Conservation (phyloP, 1,140 invertebrate genomes). For the Eumaeus atala region DNA sequence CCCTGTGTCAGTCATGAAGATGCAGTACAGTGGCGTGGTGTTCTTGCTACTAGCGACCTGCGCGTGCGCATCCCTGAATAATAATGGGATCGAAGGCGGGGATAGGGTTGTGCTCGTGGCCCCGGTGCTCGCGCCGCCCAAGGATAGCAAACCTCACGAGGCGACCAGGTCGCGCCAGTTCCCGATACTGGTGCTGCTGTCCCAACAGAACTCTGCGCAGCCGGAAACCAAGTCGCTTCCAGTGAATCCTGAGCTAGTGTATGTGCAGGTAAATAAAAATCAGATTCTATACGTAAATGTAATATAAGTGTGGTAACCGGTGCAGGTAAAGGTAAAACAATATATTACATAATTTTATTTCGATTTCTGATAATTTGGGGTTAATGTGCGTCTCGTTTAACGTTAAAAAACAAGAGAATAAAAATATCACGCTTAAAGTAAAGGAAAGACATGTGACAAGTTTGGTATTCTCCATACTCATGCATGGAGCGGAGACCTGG, state of each 20-base stretch:
- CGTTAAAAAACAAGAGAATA: no score
- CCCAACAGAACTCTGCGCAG: constrained; percentile 39
- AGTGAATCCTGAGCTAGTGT: constrained; percentile 51
- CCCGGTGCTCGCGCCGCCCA: constrained; percentile 56
- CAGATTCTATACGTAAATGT: no score
- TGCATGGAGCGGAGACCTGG: no score
- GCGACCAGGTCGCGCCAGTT: constrained; percentile 55
- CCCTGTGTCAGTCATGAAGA: constrained; percentile 57
- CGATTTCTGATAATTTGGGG: no score
- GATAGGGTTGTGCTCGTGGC: constrained; percentile 52
- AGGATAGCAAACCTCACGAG: constrained; percentile 43
- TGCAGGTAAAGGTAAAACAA: no score
- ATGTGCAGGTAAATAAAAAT: constrained; percentile 63
- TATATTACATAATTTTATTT: no score
- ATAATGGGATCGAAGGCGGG: constrained; percentile 48
- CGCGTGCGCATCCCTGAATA: constrained; percentile 38
- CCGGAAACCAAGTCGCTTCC: constrained; percentile 47
- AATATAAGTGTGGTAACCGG: no score
- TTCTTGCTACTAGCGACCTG: constrained; percentile 36
- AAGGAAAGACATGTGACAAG: no score
- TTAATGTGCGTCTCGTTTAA: no score
- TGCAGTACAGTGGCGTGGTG: constrained; percentile 50
- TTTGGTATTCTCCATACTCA: no score
- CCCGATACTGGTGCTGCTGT: constrained; percentile 55
- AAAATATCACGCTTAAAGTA: no score